phyloP scores from a whole-genome alignment of 2,888 invertebrate genomes.

The Arctia plantaginis region DNA sequence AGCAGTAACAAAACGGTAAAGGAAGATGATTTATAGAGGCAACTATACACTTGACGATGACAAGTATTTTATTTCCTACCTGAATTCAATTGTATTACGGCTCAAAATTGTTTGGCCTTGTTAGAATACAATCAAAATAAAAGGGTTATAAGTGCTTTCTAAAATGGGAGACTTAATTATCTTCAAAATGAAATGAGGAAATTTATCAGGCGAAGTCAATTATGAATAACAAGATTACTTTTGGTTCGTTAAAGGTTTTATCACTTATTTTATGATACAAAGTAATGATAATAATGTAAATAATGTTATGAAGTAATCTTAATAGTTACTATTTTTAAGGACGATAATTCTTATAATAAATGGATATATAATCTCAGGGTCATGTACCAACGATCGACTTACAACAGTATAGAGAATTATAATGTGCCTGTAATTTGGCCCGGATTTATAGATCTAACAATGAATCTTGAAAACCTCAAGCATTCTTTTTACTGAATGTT shows the following conservation, averaged over 20 bases:
- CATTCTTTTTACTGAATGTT: not conserved
- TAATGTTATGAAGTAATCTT: not conserved
- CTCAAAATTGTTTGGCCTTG: slow-evolving; percentile 9
- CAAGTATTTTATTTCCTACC: slow-evolving; percentile 26
- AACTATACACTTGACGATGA: not conserved
- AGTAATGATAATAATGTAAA: not conserved
- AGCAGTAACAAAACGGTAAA: slow-evolving; percentile 23
- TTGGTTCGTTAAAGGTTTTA: not conserved
- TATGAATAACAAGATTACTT: slow-evolving; percentile 18
- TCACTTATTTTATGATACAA: not conserved
- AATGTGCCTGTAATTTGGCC: not conserved
- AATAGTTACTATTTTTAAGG: not conserved
- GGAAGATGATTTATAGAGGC: slow-evolving; percentile 55
- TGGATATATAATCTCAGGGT: not conserved
- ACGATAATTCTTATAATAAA: not conserved
- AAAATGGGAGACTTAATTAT: slow-evolving; percentile 31
- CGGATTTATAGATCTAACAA: not conserved
- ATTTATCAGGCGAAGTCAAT: slow-evolving; percentile 18
- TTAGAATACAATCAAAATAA: slow-evolving; percentile 18
- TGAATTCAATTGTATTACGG: slow-evolving; percentile 8
- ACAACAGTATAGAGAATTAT: not conserved
- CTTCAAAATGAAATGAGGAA: slow-evolving; percentile 26
- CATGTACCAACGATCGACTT: not conserved
- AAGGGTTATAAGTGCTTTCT: slow-evolving; percentile 20
- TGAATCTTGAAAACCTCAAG: not conserved